A percentile compares a stretch with the other conserved stretches of the same genome.
These are phyloP conservation scores for Poeciliopsis occidentalis DNA, from an alignment of 2,113 vertebrate species.

Conservation along the genomic window DNA sequence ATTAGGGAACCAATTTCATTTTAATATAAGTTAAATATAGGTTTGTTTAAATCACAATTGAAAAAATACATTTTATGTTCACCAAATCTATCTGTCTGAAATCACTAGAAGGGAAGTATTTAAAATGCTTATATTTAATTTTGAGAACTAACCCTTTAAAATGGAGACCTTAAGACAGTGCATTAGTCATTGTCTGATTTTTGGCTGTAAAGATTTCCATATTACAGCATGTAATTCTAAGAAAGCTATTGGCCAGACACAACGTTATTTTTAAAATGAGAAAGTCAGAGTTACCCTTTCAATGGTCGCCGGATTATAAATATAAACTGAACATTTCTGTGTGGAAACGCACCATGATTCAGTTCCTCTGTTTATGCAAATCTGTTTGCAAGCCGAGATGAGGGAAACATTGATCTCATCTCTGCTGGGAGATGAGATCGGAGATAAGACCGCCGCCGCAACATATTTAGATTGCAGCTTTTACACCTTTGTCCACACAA, in stretches of 20 bases:
- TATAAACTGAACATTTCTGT: neutral
- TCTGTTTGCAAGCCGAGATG: neutral
- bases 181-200: neutral
- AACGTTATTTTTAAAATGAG: neutral
- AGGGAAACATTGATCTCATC: constrained; percentile 39
- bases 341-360: neutral
- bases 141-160: neutral
- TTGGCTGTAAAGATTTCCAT: neutral
- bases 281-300: neutral
- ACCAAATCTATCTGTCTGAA: no score
- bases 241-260: neutral
- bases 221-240: neutral
- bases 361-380: constrained; percentile 13
- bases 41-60: no score
- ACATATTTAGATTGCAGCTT: constrained; percentile 27
- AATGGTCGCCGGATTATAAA: neutral
- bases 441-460: constrained; percentile 13
- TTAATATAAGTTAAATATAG: no score
- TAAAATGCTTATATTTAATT: no score
- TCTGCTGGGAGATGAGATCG: neutral
- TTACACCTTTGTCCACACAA: neutral
- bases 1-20: no score
- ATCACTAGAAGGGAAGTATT: no score
- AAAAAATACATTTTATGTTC: no score
- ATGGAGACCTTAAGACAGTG: neutral